Evolutionary conservation across 1,140 invertebrate species (phyloP), one percentile per base, ranked within the genome.

Genomic region (Elysia chlorotica): DNA sequence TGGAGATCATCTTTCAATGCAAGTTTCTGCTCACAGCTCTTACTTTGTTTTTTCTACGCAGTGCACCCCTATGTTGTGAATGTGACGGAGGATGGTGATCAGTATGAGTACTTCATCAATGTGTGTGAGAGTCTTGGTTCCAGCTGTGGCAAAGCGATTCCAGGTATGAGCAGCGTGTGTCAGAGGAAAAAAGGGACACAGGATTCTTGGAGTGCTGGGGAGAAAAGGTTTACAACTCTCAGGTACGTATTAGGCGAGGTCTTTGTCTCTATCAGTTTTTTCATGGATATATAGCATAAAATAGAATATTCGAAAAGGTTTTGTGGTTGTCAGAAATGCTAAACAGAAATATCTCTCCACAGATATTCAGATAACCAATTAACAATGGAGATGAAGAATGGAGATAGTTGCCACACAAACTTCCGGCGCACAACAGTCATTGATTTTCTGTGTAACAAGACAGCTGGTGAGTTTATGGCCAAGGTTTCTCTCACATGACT

Each of bases 301-400:
- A 17, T 19, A 65, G 37, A 37, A 2, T 37, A 14, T 56, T 10
- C 23, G n/a, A 37, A 56, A 30, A 33, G n/a, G 36, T 53, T 19
- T 23, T 41, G 36, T 68, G 21, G 25, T 1, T 10, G 19, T 14
- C 23, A 31, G n/a, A 38, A 48, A 19, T 14, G 54, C 63, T 14
- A 31, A 62, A 2, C n/a, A n/a, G 41, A 48, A 10, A 48, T 62
- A 48, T 48, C 61, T 59, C 65, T 70, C 30, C 59, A 2, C 65
- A 86, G 85, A 48, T 85, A 84, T 74, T 80, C 79, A 21, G 85
- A 86, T 78, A 77, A 78, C 37, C 71, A 79, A 35, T 62, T 86
- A 68, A 79, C 74, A 6, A 74, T 86, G 79, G 81, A 69, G 6
- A 81, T 82, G 62, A 81, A 74, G 71, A 78, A 80, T 67, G 85